These are phyloP conservation scores for Arenicola marina DNA, from an alignment of 2,888 invertebrate species.

Conservation along the genomic window DNA sequence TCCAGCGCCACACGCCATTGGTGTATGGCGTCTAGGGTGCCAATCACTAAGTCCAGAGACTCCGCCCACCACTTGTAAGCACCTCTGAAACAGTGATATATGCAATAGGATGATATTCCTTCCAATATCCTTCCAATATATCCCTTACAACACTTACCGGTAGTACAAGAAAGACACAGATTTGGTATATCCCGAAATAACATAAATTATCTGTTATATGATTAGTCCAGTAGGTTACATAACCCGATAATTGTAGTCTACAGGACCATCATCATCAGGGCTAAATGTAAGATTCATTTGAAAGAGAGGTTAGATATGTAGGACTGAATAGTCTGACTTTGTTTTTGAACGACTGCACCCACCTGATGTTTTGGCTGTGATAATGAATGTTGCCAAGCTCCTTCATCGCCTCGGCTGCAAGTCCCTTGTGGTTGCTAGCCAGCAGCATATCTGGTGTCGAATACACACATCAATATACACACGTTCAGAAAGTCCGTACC, in stretches of 20 bases:
- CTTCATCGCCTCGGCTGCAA: constrained; percentile 58
- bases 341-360: constrained; percentile 9
- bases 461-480: background rate
- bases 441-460: constrained; percentile 47
- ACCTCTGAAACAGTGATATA: no score
- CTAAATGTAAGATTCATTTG: background rate
- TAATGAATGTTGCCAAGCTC: constrained; percentile 58
- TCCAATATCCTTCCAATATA: no score
- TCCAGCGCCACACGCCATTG: constrained; percentile 44
- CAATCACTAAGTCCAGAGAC: constrained; percentile 52
- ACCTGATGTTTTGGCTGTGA: constrained; percentile 51
- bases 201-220: no score
- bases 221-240: no score
- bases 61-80: constrained; percentile 58
- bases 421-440: constrained; percentile 51
- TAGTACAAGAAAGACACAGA: no score
- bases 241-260: background rate
- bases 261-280: background rate
- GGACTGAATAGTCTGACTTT: background rate
- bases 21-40: constrained; percentile 46
- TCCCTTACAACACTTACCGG: no score
- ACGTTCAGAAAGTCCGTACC: no score
- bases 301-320: background rate
- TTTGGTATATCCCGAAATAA: no score
- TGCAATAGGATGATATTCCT: no score